Conservation (phyloP, 2,113 vertebrate species). For the Lanius ludovicianus region DNA sequence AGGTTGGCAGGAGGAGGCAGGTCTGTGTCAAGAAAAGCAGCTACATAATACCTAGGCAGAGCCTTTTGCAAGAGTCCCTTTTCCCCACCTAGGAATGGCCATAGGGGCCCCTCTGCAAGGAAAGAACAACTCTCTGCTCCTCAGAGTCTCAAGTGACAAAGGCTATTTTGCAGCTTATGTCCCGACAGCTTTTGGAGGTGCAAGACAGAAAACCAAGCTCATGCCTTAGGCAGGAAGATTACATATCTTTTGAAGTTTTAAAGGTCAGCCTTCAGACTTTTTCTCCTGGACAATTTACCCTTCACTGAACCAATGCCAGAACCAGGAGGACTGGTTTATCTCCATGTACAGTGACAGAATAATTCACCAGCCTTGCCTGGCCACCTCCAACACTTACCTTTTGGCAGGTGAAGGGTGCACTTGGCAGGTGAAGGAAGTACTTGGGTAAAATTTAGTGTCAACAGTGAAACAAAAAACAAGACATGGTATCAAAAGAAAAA, state of each 20-base stretch:
- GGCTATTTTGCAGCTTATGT: not conserved
- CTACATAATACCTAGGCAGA: not conserved
- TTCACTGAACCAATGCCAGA: not conserved
- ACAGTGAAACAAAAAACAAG: not conserved
- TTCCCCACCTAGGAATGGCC: not conserved
- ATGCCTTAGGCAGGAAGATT: not conserved
- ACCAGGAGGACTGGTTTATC: not conserved
- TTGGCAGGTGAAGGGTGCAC: not conserved
- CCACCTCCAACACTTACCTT: not conserved
- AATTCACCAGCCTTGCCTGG: not conserved
- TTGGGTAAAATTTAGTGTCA: not conserved
- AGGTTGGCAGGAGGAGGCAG: not conserved
- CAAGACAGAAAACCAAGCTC: not conserved
- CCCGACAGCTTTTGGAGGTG: not conserved
- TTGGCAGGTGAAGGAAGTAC: not conserved
- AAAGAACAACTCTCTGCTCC: not conserved
- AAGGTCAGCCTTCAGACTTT: not conserved
- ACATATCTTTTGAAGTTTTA: not conserved
- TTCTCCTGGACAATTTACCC: not conserved
- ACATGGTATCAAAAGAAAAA: not conserved
- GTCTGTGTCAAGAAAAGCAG: not conserved
- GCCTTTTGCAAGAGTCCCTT: not conserved
- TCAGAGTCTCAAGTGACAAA: not conserved
- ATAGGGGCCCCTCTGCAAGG: not conserved
- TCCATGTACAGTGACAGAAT: not conserved